Evolutionary conservation across 1,140 invertebrate species (phyloP), one percentile per base, ranked within the genome.

Genomic region (Zaprionus kolodkinae): DNA sequence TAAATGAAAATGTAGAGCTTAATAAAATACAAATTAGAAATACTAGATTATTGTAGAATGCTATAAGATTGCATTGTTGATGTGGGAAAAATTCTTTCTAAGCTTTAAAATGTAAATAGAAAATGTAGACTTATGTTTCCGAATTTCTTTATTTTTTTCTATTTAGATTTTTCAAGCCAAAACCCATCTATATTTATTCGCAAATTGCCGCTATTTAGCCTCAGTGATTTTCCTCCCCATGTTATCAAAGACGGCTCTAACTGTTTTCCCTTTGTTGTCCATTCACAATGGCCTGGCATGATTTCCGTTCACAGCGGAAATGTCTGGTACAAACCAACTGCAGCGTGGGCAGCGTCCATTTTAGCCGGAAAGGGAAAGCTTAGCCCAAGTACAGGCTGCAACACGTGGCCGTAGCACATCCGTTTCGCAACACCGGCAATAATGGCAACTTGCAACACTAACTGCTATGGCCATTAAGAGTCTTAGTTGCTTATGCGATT

Each of bases 261-360:
- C 54, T 70, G 43, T 25, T 7, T 7, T 36, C 13, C 55, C 40
- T 45, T 74, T 69, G 43, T 75, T 60, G 43, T 7, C 36, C 30
- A 33, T 70, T 74, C 40, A 63, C 52, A 74, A 63, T 69, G 27
- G 33, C 27, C 40, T 15, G 36, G n/a, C 21, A 74, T 30, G 48
- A 36, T 52, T 59, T 74, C 66, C 72, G 57, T 2, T 21, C 12
- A 35, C 35, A 68, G 45, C 66, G 66, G 66, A 74, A 74, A 69
- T 57, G 52, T 21, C 33, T 63, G 72, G 56, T 69, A 63, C 69
- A 74, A 59, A 52, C 59, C 27, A 54, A 59, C 60, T 70, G 57
- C 21, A 21, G 30, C 40, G 59, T 62, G 55, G 52, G 52, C 38
- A 50, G 45, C 55, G 25, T 59, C 43, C 54, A 65, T 50, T 59